Base-by-base conservation (phyloP, 2,888 invertebrate species). In the Aphidoletes aphidimyza region DNA sequence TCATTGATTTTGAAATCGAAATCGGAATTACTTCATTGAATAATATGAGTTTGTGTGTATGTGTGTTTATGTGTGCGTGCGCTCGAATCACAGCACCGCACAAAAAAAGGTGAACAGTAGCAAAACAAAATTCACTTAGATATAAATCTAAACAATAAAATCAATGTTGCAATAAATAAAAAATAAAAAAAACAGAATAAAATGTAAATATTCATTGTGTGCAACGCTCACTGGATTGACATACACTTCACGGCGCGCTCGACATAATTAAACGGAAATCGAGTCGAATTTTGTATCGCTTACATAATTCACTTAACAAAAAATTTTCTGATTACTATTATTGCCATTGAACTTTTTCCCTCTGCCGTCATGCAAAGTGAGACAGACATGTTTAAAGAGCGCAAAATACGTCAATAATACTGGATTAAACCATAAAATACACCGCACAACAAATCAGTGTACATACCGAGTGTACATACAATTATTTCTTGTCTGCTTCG, bases 1-100 rank as follows among this genome's bases (percentile, higher is more conserved):
- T 81, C 81, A 81, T 81, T 81, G 81, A 37, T 37, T 81, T 81
- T 37, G 37, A 37, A 81, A 81, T 81, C 22, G 81, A 81, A 81
- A n/a, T 81, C n/a, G n/a, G 37, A 37, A 37, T 81, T 81, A 26
- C 34, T 30, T n/a, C n/a, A n/a, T n/a, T n/a, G n/a, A n/a, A n/a
- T n/a, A n/a, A n/a, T n/a, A 30, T 30, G 30, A 34, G 14, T 8
- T 26, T 26, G 17, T 30, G 26, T 59, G 26, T 30, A 3, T 59
- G 26, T 30, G 9, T 59, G 5, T 30, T 26, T 59, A 9, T 30
- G 14, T 59, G 59, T 59, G 22, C 26, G 59, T 59, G 34, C 26
- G 6, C 36, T 14, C 17, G 2, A 3, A 36, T 9, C 14, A 36
- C 34, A 36, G 19, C 34, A 34, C 34, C 5, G 36, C 3, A 78